phyloP scores from a whole-genome alignment of 1,140 invertebrate species.

The Nymphalis io region DNA sequence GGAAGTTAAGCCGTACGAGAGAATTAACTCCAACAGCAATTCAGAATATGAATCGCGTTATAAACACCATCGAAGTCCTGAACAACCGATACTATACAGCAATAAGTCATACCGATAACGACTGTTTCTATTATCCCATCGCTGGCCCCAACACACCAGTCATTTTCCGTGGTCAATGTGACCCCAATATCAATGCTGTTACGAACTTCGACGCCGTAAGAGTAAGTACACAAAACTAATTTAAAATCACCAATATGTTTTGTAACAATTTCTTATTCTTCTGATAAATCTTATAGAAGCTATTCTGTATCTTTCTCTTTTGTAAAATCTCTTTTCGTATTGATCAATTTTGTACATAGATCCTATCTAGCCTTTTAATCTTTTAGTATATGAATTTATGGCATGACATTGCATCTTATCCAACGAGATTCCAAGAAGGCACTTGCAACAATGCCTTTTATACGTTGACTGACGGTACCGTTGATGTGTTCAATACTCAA shows the following conservation, averaged over 20 bases:
- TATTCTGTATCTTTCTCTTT: too few relatives aligned
- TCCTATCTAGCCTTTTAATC: constrained; percentile 13
- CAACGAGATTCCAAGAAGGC: constrained; percentile 51
- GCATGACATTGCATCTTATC: constrained; percentile 65
- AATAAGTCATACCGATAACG: constrained; percentile 49
- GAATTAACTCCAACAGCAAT: constrained; percentile 39
- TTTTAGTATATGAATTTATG: constrained; percentile 64
- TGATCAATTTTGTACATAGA: too few relatives aligned
- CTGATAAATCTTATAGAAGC: too few relatives aligned
- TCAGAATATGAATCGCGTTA: constrained; percentile 47
- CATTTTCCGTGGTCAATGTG: constrained; percentile 56
- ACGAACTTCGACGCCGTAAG: constrained; percentile 41
- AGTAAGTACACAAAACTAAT: constrained; percentile 41
- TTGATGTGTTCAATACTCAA: constrained; percentile 58
- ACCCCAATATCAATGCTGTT: constrained; percentile 50
- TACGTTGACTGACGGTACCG: constrained; percentile 26
- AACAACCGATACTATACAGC: constrained; percentile 54
- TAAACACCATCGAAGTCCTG: constrained; percentile 51
- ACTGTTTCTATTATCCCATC: constrained; percentile 61
- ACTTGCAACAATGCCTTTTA: constrained; percentile 59
- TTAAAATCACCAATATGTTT: background rate
- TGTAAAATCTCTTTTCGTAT: too few relatives aligned
- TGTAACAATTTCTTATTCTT: too few relatives aligned
- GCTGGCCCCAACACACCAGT: constrained; percentile 37
- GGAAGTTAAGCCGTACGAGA: constrained; percentile 60